phyloP scores from a whole-genome alignment of 2,888 invertebrate genomes.

The Caenorhabditis panamensis region DNA sequence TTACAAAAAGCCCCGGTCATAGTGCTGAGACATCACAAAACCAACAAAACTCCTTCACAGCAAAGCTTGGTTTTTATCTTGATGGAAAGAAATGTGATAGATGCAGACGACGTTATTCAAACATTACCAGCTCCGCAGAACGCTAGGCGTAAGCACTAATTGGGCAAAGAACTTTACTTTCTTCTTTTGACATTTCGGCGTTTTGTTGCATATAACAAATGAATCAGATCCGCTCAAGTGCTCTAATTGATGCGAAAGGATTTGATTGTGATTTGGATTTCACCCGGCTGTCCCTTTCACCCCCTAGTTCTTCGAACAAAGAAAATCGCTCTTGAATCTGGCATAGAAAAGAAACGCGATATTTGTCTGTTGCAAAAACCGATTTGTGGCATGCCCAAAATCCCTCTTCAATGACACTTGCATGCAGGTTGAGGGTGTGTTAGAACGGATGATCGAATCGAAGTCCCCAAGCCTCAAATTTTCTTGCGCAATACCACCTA shows the following conservation, averaged over 20 bases:
- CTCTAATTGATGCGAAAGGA: no score
- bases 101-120: not conserved
- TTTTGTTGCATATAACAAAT: not conserved
- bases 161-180: not conserved
- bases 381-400: conserved; percentile 14
- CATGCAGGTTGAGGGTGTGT: not conserved
- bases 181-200: not conserved
- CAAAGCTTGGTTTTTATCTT: no score
- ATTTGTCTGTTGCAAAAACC: conserved; percentile 2
- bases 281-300: no score
- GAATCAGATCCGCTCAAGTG: not conserved
- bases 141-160: not conserved
- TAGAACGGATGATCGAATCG: conserved; percentile 32
- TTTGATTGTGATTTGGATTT: no score
- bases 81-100: no score
- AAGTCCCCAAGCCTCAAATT: conserved; percentile 15
- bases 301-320: no score
- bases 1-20: conserved; percentile 1
- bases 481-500: conserved; percentile 25
- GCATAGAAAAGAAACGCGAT: no score
- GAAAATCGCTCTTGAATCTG: no score
- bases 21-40: conserved; percentile 22
- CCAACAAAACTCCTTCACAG: conserved; percentile 14
- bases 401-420: conserved; percentile 39
- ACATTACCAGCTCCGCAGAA: not conserved